Conservation (phyloP, 2,797 vertebrate genomes). For the Poeciliopsis gracilis region DNA sequence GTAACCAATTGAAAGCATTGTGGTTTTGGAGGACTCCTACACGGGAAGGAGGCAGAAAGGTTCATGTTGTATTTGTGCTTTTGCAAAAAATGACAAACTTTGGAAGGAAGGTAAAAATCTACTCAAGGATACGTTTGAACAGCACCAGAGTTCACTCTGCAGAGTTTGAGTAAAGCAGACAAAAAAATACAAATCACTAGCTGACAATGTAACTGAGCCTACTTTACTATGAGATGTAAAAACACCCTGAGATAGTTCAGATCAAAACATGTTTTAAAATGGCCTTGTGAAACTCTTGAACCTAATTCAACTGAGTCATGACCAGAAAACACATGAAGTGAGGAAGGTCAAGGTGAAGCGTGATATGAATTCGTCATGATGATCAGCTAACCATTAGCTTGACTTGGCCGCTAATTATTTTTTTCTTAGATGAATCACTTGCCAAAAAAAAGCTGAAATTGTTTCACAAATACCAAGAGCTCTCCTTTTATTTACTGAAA, state of each 20-base stretch:
- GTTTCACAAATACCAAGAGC: constrained; percentile 34
- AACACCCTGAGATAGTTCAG: neutral
- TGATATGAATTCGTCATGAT: constrained; percentile 43
- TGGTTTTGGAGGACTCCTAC: neutral
- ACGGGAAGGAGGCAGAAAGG: neutral
- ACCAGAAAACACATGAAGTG: neutral
- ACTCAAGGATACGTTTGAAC: too few species aligned
- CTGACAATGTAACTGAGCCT: too few species aligned
- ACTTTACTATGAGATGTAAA: too few species aligned
- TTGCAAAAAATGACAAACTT: neutral
- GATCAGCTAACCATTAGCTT: constrained; percentile 28
- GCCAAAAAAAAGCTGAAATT: constrained; percentile 31
- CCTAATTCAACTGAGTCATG: neutral
- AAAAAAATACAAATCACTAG: too few species aligned
- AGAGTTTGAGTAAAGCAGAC: neutral
- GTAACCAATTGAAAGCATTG: neutral
- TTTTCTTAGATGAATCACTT: constrained; percentile 31
- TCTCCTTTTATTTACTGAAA: constrained; percentile 41
- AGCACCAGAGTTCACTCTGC: neutral
- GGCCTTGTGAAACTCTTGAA: neutral
- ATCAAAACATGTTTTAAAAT: neutral
- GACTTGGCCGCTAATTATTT: constrained; percentile 21
- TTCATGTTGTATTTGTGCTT: neutral
- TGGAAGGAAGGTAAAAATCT: too few species aligned
- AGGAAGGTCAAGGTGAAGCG: constrained; percentile 43